Conservation (phyloP, 2,797 vertebrate genomes). For the Gallinago stenura region DNA sequence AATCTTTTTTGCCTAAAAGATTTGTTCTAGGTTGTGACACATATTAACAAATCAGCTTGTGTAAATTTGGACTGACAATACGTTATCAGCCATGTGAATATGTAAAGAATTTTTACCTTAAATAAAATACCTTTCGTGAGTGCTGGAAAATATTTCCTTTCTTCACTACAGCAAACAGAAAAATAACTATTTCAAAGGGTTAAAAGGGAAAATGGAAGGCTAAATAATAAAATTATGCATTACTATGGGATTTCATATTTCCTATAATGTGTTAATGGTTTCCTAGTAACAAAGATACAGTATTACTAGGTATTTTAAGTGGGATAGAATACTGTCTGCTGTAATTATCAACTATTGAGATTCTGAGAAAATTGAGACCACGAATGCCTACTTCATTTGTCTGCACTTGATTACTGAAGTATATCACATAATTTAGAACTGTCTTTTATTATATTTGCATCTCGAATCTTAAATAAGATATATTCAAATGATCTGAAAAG, state of each 20-base stretch:
- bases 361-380: slow-evolving; percentile 20
- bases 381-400: slow-evolving; percentile 43
- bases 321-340: slow-evolving; percentile 23
- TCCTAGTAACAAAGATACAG: slow-evolving; percentile 67
- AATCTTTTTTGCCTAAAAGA: neutral
- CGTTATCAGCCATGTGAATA: neutral
- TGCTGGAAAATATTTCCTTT: neutral
- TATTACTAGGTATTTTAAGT: slow-evolving; percentile 57
- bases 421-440: slow-evolving; percentile 1
- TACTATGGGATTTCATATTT: neutral
- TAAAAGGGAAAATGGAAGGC: neutral
- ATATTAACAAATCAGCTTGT: neutral
- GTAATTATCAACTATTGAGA: slow-evolving; percentile 71
- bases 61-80: neutral
- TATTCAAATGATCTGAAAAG: neutral
- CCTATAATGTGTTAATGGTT: slow-evolving; percentile 33
- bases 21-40: neutral
- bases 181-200: neutral
- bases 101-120: neutral
- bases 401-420: slow-evolving; percentile 33
- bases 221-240: neutral
- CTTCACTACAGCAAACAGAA: neutral
- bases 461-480: neutral
- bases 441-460: slow-evolving; percentile 7
- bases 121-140: neutral